Evolutionary conservation across 2,797 vertebrate genomes (phyloP), one percentile per base, ranked within the genome.

Genomic region (Oceanodroma leucorhoa): DNA sequence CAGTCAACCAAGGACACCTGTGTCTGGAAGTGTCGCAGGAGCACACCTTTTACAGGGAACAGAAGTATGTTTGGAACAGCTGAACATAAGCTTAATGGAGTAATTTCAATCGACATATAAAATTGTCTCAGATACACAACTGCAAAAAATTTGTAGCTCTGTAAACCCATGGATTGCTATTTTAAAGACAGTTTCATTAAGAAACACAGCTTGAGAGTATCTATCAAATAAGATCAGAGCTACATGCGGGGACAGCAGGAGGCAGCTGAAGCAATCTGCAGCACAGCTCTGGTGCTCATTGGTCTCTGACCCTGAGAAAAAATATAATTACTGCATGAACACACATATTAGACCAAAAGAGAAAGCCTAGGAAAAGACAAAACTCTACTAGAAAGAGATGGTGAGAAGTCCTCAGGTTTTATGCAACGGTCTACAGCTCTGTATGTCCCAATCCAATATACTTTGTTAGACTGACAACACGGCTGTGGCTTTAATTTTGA

Each of bases 211-310:
- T 94, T 88, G 93, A 93, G 53, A 92, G 27, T 78, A 75, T 83
- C 54, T 80, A 29, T 75, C 72, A 69, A 61, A 27, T 67, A 91
- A 93, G 76, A 91, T 75, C 82, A 93, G 84, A 80, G 65, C 61
- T 75, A 54, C 41, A 66, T 8, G 45, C 0, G 0, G 71, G 46
- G 75, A 93, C 87, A 91, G 83, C 83, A 60, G 94, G 89, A 96
- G 72, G 82, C 61, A 91, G 87, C 79, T 83, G 65, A 95, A 93
- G 61, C 84, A 92, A 95, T 93, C 84, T 96, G 78, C 61, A 92
- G 64, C 81, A 89, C 93, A 94, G 67, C 61, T 73, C 69, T 78
- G 48, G 24, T 54, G 61, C 50, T 87, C 79, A 75, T 54, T 26
- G 9, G 29, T 61, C 76, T 75, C 82, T 81, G 75, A 87, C n/a